A percentile compares a stretch with the other conserved stretches of the same genome.
phyloP scores from a whole-genome alignment of 2,797 vertebrate species.

The Takifugu ocellatus region DNA sequence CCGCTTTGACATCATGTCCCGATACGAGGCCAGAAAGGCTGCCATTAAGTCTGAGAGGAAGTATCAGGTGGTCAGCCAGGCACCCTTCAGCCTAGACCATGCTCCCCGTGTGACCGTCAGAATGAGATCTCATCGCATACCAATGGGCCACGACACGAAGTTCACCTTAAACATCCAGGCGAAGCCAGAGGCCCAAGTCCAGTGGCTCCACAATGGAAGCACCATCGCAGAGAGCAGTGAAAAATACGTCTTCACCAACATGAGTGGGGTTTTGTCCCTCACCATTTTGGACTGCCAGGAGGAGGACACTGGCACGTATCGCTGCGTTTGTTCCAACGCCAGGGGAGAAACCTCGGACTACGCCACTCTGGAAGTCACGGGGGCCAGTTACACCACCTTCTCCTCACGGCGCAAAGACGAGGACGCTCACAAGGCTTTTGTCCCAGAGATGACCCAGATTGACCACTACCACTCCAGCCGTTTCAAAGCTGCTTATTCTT shows the following conservation, averaged over 20 bases:
- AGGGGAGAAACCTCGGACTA: slow-evolving; percentile 98
- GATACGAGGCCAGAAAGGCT: slow-evolving; percentile 96
- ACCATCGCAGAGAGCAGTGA: slow-evolving; percentile 83
- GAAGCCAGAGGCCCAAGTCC: slow-evolving; percentile 88
- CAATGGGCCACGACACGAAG: slow-evolving; percentile 86
- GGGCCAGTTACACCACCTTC: slow-evolving; percentile 88
- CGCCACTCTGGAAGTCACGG: slow-evolving; percentile 90
- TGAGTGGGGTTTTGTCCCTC: slow-evolving; percentile 90
- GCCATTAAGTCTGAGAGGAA: slow-evolving; percentile 95
- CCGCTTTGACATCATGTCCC: slow-evolving; percentile 98
- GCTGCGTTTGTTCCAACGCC: slow-evolving; percentile 88
- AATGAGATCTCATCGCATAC: slow-evolving; percentile 96
- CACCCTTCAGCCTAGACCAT: slow-evolving; percentile 95
- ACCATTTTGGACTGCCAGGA: slow-evolving; percentile 88
- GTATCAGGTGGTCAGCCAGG: slow-evolving; percentile 92
- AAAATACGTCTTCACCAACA: slow-evolving; percentile 89
- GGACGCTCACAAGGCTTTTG: slow-evolving; percentile 76
- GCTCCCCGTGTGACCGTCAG: slow-evolving; percentile 91
- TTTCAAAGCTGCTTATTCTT: slow-evolving; percentile 87
- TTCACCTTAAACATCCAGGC: slow-evolving; percentile 96
- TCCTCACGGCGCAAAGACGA: slow-evolving; percentile 90
- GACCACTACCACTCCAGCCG: slow-evolving; percentile 88
- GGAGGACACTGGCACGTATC: slow-evolving; percentile 95
- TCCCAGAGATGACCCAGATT: slow-evolving; percentile 87
- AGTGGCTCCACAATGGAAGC: slow-evolving; percentile 91